These are phyloP conservation scores for Eumeta japonica DNA, from an alignment of 1,140 invertebrate genomes.

Conservation along the genomic window DNA sequence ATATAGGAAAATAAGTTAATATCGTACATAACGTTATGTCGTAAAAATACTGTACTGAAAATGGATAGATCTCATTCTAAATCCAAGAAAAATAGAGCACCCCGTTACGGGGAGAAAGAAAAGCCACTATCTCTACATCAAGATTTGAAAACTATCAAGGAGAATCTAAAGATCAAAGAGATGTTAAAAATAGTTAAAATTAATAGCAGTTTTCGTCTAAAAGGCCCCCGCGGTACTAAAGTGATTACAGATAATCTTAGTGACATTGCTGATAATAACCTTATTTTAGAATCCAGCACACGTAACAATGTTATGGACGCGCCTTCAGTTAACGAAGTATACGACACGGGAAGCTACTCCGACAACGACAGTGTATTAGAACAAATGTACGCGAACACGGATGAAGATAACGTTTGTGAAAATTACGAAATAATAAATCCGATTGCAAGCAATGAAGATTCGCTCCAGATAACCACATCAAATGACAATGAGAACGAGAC, in stretches of 20 bases:
- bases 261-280: background rate
- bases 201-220: conserved; percentile 40
- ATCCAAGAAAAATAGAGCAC: conserved; percentile 32
- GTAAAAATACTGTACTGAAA: no score
- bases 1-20: no score
- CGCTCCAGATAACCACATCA: conserved; percentile 16
- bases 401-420: conserved; percentile 2
- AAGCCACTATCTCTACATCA: conserved; percentile 23
- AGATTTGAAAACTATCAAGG: conserved; percentile 39
- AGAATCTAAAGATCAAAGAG: conserved; percentile 45
- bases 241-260: conserved; percentile 12
- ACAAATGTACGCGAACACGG: background rate
- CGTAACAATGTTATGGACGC: no score
- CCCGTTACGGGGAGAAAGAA: conserved; percentile 21
- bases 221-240: conserved; percentile 32
- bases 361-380: background rate
- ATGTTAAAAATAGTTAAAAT: conserved; percentile 46
- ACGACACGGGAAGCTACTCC: no score
- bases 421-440: background rate
- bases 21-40: no score
- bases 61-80: conserved; percentile 40
- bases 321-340: no score
- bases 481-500: conserved; percentile 21
- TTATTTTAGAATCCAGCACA: background rate
- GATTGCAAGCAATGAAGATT: background rate